Conservation (phyloP, 2,888 invertebrate genomes). For the Agrochola lychnidis region DNA sequence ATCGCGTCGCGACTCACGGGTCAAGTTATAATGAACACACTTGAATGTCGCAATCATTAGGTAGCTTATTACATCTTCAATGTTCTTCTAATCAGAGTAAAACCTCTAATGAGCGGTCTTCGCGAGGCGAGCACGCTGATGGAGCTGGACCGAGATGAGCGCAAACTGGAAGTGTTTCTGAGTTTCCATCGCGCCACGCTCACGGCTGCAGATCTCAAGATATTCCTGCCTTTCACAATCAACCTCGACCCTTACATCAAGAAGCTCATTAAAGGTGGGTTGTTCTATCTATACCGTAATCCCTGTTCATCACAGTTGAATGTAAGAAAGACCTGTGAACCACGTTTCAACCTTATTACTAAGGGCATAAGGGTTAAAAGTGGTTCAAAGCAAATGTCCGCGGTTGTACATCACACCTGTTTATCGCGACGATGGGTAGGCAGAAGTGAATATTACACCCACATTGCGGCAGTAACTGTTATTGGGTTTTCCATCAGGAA, state of each 20-base stretch:
- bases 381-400: background rate
- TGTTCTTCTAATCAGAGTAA: slow-evolving; percentile 90
- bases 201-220: slow-evolving; percentile 96
- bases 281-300: background rate
- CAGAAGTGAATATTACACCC: too few relatives aligned
- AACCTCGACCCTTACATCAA: slow-evolving; percentile 99
- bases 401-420: too few relatives aligned
- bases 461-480: too few relatives aligned
- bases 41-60: background rate
- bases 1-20: too few relatives aligned
- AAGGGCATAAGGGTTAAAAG: background rate
- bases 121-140: slow-evolving; percentile 97
- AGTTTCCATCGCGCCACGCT: slow-evolving; percentile 96
- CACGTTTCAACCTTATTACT: background rate
- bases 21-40: too few relatives aligned
- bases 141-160: slow-evolving; percentile 98
- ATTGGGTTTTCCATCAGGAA: too few relatives aligned
- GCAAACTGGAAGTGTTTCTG: slow-evolving; percentile 98
- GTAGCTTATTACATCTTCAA: slow-evolving; percentile 2
- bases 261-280: slow-evolving; percentile 97
- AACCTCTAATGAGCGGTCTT: slow-evolving; percentile 94
- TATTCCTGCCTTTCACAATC: slow-evolving; percentile 99
- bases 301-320: background rate
- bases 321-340: background rate
- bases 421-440: too few relatives aligned